Base-by-base conservation (phyloP, 2,797 vertebrate genomes). In the Momotus momota region DNA sequence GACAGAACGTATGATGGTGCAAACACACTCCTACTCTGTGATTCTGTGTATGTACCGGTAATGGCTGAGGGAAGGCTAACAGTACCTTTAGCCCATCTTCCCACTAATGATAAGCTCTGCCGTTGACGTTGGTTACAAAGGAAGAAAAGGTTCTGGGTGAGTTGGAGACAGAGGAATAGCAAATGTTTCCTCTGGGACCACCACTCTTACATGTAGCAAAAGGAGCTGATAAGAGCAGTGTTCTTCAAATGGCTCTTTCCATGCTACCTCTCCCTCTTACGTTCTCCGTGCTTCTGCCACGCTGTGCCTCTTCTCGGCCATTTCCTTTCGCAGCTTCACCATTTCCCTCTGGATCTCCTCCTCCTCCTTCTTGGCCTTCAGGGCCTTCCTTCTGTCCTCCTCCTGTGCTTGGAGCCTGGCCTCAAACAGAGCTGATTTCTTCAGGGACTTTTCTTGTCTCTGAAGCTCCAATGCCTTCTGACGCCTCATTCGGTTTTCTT, bases 321-420 rank as follows among this genome's bases (percentile, higher is more conserved):
- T 99, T 96, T 99, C 98, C 43, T 98, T 98, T 64, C 98, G 97
- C 77, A 99, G 97, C 82, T 97, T 98, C 91, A 99, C 98, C 98
- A 99, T 98, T 98, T 99, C 99, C 96, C 98, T 98, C 94, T 98
- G 98, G 85, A 99, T 97, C 87, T 98, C 97, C 81, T 98, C 98
- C 62, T 99, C 98, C 81, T 99, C 98, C 88, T 97, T 98, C 77
- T 92, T 98, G 62, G 97, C 98, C 93, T 98, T 97, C 94, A 98
- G 95, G 38, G 88, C 98, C 94, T 97, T 99, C 95, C 90, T 98
- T 78, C 70, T 98, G 70, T 98, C 98, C 72, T 98, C 97, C 82
- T 98, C 97, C 90, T 93, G 98, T 64, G 98, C 97, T 93, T 97
- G 97, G 75, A 95, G 97, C 94, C 95, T 98, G 14, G 98, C 99